A percentile compares a stretch with the other conserved stretches of the same genome.
Conservation (phyloP, 2,113 vertebrate species). For the Oryzias javanicus region DNA sequence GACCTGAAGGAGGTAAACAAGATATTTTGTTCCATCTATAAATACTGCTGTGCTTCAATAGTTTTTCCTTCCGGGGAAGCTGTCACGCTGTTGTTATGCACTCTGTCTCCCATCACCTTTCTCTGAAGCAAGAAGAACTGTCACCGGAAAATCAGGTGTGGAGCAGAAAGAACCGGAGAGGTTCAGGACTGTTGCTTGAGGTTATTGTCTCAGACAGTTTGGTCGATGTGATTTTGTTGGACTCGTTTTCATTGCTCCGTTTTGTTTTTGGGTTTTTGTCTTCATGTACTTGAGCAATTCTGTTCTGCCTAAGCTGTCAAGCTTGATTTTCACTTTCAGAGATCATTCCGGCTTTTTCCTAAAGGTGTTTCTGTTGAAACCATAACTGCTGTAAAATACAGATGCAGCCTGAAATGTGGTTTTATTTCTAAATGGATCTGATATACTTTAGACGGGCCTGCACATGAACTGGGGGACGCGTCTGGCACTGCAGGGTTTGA, state of each 20-base stretch:
- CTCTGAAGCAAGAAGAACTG: slow-evolving; percentile 6
- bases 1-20: slow-evolving; percentile 38
- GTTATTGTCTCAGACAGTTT: not conserved
- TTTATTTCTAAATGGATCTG: not conserved
- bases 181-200: not conserved
- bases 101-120: slow-evolving; percentile 19
- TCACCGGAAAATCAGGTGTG: slow-evolving; percentile 8
- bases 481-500: too few species aligned
- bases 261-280: not conserved
- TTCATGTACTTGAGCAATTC: not conserved
- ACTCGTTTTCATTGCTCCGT: not conserved
- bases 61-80: slow-evolving; percentile 22
- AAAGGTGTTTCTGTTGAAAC: not conserved
- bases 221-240: not conserved
- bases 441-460: not conserved
- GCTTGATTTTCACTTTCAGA: not conserved
- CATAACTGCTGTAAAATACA: not conserved
- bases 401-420: not conserved
- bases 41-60: slow-evolving; percentile 37
- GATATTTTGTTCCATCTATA: slow-evolving; percentile 43
- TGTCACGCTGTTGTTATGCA: slow-evolving; percentile 33
- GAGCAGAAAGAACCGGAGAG: not conserved
- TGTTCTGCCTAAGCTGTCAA: not conserved
- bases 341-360: not conserved
- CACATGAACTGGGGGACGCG: too few species aligned